A percentile compares a stretch with the other conserved stretches of the same genome.
Evolutionary conservation across 2,888 invertebrate species (phyloP).

Genomic region (Spodoptera exigua): DNA sequence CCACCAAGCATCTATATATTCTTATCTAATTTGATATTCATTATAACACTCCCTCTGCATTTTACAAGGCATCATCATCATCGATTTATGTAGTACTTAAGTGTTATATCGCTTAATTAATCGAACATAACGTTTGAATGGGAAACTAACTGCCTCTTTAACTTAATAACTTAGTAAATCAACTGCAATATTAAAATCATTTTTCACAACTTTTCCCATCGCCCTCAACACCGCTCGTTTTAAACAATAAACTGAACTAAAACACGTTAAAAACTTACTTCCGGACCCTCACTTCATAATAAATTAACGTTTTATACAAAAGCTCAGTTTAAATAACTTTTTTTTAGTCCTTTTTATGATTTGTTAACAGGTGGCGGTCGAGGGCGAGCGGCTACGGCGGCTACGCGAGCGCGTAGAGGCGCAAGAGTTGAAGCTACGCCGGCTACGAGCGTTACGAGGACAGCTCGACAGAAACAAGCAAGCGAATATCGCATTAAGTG

Average conservation of each 20-base stretch:
- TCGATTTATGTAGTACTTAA: slow-evolving; percentile 15
- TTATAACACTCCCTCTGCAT: slow-evolving; percentile 36
- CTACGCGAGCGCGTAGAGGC: slow-evolving; percentile 97
- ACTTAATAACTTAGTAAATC: slow-evolving; percentile 16
- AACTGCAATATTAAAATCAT: slow-evolving; percentile 20
- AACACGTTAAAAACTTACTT: slow-evolving; percentile 12
- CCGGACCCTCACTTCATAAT: neutral
- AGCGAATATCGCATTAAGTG: slow-evolving; percentile 96
- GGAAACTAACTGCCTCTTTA: neutral
- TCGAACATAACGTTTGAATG: slow-evolving; percentile 13
- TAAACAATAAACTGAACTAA: slow-evolving; percentile 33
- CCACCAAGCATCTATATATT: slow-evolving; percentile 49
- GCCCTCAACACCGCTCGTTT: slow-evolving; percentile 30
- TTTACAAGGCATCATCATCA: slow-evolving; percentile 23
- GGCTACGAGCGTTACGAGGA: slow-evolving; percentile 96
- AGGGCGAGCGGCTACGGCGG: slow-evolving; percentile 95
- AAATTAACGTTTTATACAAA: slow-evolving; percentile 21
- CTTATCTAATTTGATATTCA: slow-evolving; percentile 59
- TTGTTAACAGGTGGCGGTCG: slow-evolving; percentile 91
- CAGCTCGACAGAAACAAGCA: slow-evolving; percentile 98
- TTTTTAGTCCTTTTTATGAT: slow-evolving; percentile 20
- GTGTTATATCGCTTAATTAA: slow-evolving; percentile 18
- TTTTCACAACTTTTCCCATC: slow-evolving; percentile 34
- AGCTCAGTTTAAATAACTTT: slow-evolving; percentile 13
- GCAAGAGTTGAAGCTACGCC: slow-evolving; percentile 97